These are phyloP conservation scores for Cheumatopsyche charites DNA, from an alignment of 1,140 invertebrate species.

Conservation along the genomic window DNA sequence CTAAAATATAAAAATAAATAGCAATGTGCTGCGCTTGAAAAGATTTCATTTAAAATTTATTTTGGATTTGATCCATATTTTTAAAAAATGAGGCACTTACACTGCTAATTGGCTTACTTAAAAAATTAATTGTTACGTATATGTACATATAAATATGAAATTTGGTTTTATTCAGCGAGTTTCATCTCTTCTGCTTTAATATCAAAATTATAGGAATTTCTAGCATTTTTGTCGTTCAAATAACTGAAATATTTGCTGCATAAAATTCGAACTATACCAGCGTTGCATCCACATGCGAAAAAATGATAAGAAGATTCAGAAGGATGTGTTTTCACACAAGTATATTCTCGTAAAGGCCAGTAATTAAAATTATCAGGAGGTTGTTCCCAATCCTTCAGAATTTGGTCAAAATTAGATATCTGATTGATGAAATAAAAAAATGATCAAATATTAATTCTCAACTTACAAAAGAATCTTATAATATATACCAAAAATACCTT, in stretches of 20 bases:
- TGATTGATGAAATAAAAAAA: neutral
- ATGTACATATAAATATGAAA: too few species aligned
- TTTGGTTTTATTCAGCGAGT: too few species aligned
- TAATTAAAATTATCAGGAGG: neutral
- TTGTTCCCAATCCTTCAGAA: neutral
- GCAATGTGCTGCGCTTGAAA: too few species aligned
- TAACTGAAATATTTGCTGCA: constrained; percentile 12
- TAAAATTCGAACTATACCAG: constrained; percentile 30
- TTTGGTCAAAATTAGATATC: neutral
- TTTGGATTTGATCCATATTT: too few species aligned
- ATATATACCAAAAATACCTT: constrained; percentile 22
- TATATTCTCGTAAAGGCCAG: neutral
- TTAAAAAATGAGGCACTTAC: too few species aligned
- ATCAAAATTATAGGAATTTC: too few species aligned
- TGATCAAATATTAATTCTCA: neutral
- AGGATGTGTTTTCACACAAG: constrained; percentile 23
- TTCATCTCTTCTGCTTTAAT: too few species aligned
- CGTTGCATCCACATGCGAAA: constrained; percentile 19
- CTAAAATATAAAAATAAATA: too few species aligned
- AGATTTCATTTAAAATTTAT: too few species aligned
- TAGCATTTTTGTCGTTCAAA: too few species aligned
- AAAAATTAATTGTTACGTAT: too few species aligned
- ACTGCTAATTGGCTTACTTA: too few species aligned
- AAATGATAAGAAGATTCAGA: constrained; percentile 9
- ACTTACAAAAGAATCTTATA: neutral